Percentiles rank a stretch among this genome's conserved stretches.
Evolutionary conservation across 2,888 invertebrate species (phyloP).

Genomic region (Diarsia brunnea): DNA sequence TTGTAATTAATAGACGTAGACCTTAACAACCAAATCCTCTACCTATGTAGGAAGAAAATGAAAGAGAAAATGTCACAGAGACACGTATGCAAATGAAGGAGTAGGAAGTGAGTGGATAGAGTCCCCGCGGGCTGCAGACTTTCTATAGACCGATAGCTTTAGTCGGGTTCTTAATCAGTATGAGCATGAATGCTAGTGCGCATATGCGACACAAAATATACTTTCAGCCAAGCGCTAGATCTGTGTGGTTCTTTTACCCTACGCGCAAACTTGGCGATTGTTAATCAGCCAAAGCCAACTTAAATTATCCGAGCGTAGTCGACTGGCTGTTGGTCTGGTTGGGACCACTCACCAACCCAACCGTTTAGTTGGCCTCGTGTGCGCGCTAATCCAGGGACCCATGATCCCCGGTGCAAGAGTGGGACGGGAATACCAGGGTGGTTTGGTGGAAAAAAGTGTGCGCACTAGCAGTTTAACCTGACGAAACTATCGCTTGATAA

Average conservation of each 20-base stretch:
- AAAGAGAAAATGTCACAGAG: too few relatives aligned
- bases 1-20: constrained; percentile 31
- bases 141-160: not conserved
- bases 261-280: not conserved
- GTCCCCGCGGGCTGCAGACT: not conserved
- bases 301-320: not conserved
- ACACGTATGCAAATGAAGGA: not conserved
- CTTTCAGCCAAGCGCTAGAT: not conserved
- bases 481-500: not conserved
- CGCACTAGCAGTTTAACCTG: too few relatives aligned
- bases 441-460: too few relatives aligned
- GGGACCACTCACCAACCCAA: too few relatives aligned
- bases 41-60: not conserved
- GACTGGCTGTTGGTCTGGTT: not conserved
- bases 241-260: not conserved
- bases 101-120: not conserved
- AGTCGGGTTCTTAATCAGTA: too few relatives aligned
- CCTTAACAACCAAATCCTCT: constrained; percentile 1
- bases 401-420: too few relatives aligned
- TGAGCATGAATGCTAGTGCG: too few relatives aligned
- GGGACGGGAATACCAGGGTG: too few relatives aligned
- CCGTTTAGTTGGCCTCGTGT: too few relatives aligned
- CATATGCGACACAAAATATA: too few relatives aligned
- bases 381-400: too few relatives aligned
- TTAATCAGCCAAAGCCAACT: not conserved